phyloP scores from a whole-genome alignment of 2,797 vertebrate species.

The Sylvilagus floridanus region DNA sequence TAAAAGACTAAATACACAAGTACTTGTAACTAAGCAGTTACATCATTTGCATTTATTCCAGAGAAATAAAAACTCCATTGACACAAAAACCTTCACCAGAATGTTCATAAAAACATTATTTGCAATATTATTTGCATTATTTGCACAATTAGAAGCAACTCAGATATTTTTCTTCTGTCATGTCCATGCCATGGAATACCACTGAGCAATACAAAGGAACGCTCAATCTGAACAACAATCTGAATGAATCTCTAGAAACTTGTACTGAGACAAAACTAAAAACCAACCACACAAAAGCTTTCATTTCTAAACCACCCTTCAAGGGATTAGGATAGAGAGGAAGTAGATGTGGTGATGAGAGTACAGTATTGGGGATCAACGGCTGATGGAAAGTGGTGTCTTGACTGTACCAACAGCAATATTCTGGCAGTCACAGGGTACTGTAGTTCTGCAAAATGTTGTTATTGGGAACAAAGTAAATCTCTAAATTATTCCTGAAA shows the following conservation, averaged over 20 bases:
- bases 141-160: neutral
- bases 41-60: neutral
- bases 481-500: neutral
- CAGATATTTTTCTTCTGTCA: neutral
- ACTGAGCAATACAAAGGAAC: neutral
- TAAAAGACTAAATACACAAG: neutral
- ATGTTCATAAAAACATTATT: neutral
- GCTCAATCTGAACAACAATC: too few relatives aligned
- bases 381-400: neutral
- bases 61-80: neutral
- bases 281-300: neutral
- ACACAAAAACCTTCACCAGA: neutral
- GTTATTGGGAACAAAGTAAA: neutral
- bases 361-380: neutral
- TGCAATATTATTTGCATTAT: neutral
- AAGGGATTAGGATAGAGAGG: neutral
- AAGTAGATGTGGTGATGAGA: neutral
- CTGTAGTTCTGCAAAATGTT: neutral
- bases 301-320: neutral
- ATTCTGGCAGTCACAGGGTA: neutral
- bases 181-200: neutral
- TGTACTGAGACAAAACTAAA: neutral
- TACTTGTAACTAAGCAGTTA: neutral
- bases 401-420: neutral
- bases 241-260: neutral